Conservation (phyloP, 1,140 invertebrate genomes). For the Lepidurus arcticus region DNA sequence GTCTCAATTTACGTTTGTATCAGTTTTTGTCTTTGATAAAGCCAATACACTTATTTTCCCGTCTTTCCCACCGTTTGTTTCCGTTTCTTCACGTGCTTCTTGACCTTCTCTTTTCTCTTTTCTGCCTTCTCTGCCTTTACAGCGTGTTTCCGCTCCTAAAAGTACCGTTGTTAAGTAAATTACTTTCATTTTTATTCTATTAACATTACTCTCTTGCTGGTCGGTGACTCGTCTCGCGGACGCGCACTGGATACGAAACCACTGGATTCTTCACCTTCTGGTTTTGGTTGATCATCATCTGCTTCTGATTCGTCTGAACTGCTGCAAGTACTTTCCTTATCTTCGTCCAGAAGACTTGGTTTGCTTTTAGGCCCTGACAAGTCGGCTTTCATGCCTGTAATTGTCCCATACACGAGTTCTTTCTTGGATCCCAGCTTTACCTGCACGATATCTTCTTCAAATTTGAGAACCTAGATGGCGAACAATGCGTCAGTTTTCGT, state of each 20-base stretch:
- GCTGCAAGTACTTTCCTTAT: conserved; percentile 38
- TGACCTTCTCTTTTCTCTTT: conserved; percentile 84
- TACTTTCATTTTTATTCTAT: background rate
- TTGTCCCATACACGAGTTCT: conserved; percentile 73
- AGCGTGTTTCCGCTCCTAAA: conserved; percentile 68
- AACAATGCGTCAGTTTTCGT: conserved; percentile 33
- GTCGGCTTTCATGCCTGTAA: conserved; percentile 75
- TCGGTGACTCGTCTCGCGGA: conserved; percentile 77
- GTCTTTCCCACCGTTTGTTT: conserved; percentile 58
- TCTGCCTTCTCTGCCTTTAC: conserved; percentile 83
- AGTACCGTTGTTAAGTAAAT: conserved; percentile 27
- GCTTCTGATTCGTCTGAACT: background rate
- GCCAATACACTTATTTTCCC: conserved; percentile 37
- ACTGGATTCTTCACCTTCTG: conserved; percentile 38
- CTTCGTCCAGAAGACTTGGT: conserved; percentile 46
- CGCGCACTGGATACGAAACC: conserved; percentile 60
- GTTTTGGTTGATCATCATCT: conserved; percentile 36
- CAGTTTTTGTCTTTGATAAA: background rate
- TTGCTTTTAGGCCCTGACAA: conserved; percentile 60
- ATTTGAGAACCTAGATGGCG: conserved; percentile 65
- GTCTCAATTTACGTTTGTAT: background rate
- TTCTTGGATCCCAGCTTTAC: conserved; percentile 66
- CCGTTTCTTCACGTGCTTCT: conserved; percentile 93
- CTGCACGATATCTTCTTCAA: conserved; percentile 79
- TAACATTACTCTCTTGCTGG: conserved; percentile 65